phyloP scores from a whole-genome alignment of 2,797 vertebrate species.

The Onychomys arenicola region DNA sequence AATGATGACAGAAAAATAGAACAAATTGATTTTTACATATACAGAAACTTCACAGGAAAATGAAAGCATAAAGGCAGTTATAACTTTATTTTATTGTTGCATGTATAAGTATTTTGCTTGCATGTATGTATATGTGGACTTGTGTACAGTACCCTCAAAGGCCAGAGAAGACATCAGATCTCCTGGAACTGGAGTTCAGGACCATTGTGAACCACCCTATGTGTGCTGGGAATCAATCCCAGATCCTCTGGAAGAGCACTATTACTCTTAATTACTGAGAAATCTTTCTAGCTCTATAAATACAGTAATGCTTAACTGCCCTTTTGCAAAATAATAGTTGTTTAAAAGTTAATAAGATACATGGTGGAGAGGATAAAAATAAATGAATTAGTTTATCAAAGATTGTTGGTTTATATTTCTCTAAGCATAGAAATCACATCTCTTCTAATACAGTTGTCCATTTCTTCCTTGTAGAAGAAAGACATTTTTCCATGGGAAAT shows the following conservation, averaged over 20 bases:
- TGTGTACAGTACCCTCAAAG: neutral
- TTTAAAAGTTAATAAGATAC: neutral
- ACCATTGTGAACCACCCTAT: neutral
- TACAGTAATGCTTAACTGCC: neutral
- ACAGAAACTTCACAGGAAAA: neutral
- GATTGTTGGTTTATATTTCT: neutral
- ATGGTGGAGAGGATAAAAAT: neutral
- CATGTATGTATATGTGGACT: neutral
- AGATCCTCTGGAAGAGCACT: neutral
- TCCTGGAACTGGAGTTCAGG: neutral
- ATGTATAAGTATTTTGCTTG: neutral
- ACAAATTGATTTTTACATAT: neutral
- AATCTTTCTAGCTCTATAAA: neutral
- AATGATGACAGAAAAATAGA: neutral
- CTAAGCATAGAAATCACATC: neutral
- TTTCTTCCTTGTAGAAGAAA: neutral
- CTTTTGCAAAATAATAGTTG: neutral
- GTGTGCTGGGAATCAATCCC: neutral
- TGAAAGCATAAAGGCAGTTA: neutral
- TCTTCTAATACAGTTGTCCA: neutral
- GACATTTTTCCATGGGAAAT: neutral
- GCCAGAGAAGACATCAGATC: neutral
- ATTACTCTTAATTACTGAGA: neutral
- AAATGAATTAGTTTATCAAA: neutral
- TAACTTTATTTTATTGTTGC: neutral